These are phyloP conservation scores for Tinamus guttatus DNA, from an alignment of 2,113 vertebrate species.

Conservation along the genomic window DNA sequence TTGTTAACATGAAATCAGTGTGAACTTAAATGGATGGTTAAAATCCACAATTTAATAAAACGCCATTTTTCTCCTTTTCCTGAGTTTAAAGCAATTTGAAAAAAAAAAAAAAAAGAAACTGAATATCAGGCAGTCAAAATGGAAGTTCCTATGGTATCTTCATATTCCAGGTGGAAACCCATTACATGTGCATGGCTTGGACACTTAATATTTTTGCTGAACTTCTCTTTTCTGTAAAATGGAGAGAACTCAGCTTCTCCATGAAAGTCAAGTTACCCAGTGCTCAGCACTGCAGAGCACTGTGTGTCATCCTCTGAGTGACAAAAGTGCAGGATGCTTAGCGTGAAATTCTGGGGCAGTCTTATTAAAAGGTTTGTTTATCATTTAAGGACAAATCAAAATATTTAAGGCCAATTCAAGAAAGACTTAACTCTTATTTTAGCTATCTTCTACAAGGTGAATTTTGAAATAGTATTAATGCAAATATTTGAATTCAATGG, in stretches of 20 bases:
- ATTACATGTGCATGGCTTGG: neutral
- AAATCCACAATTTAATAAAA: neutral
- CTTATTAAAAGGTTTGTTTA: fast-evolving
- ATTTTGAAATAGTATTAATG: neutral
- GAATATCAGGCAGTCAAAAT: neutral
- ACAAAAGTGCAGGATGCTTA: neutral
- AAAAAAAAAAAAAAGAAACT: neutral
- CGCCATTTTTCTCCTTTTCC: neutral
- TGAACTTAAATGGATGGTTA: neutral
- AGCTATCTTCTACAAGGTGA: neutral
- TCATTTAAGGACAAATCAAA: neutral
- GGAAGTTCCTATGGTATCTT: neutral
- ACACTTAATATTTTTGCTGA: neutral
- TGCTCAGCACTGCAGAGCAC: neutral
- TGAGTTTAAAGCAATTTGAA: neutral
- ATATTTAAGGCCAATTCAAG: neutral
- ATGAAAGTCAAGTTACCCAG: neutral
- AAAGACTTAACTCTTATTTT: neutral
- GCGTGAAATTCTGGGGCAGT: neutral
- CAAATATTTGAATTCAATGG: neutral
- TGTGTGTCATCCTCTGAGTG: neutral
- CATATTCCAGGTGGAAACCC: neutral
- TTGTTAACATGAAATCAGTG: neutral
- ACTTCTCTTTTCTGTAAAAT: neutral
- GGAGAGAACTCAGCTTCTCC: neutral